Evolutionary conservation across 1,140 invertebrate genomes (phyloP).

Genomic region (Amphibalanus amphitrite): DNA sequence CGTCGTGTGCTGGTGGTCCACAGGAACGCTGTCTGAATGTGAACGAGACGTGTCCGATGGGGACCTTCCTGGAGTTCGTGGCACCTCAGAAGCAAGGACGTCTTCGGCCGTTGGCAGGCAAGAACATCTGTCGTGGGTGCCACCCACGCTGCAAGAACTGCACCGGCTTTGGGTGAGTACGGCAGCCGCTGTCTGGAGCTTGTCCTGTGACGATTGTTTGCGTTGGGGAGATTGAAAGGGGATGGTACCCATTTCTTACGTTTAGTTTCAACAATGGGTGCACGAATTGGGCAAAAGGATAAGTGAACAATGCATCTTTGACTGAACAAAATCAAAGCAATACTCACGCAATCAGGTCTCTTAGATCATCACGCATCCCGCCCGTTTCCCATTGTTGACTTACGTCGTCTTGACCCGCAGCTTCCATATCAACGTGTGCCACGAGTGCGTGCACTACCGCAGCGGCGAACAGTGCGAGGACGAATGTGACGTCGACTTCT

Average conservation of each 20-base stretch:
- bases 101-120: slow-evolving; percentile 47
- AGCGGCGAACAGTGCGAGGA: slow-evolving; percentile 77
- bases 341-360: too few relatives aligned
- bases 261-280: too few relatives aligned
- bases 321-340: too few relatives aligned
- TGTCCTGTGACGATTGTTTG: too few relatives aligned
- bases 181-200: too few relatives aligned
- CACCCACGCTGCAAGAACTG: slow-evolving; percentile 78
- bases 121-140: slow-evolving; percentile 70
- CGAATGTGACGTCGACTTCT: slow-evolving; percentile 69
- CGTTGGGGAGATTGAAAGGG: too few relatives aligned
- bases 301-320: too few relatives aligned
- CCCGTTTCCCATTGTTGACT: too few relatives aligned
- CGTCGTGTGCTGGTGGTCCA: slow-evolving; percentile 5
- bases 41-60: slow-evolving; percentile 58
- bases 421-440: slow-evolving; percentile 35
- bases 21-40: slow-evolving; percentile 49
- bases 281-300: too few relatives aligned
- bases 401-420: not conserved
- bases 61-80: slow-evolving; percentile 68
- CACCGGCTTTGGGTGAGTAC: slow-evolving; percentile 49
- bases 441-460: slow-evolving; percentile 66
- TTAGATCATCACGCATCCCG: too few relatives aligned
- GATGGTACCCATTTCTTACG: too few relatives aligned
- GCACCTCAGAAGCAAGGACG: slow-evolving; percentile 49